Evolutionary conservation across 1,140 invertebrate genomes (phyloP).

Genomic region (Probaryconus sp.): DNA sequence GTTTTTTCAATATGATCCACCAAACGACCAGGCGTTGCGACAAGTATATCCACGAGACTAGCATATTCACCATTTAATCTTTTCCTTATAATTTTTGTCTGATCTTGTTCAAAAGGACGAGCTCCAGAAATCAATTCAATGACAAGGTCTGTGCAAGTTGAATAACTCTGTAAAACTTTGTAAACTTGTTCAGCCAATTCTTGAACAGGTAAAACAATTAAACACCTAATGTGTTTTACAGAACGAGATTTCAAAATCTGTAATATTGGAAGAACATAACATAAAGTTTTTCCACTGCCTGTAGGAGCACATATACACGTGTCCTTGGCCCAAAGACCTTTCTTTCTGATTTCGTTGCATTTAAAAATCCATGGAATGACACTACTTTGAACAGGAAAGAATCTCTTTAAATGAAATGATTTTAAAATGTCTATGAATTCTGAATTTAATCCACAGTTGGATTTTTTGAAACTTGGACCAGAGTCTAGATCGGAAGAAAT

Average conservation of each 20-base stretch:
- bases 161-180: slow-evolving; percentile 88
- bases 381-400: slow-evolving; percentile 93
- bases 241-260: slow-evolving; percentile 80
- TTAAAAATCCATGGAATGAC: slow-evolving; percentile 90
- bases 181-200: slow-evolving; percentile 94
- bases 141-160: slow-evolving; percentile 84
- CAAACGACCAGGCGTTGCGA: slow-evolving; percentile 95
- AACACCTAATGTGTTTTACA: slow-evolving; percentile 84
- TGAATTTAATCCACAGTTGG: slow-evolving; percentile 80
- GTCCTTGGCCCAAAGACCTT: slow-evolving; percentile 86
- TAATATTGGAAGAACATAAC: slow-evolving; percentile 95
- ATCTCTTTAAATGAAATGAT: slow-evolving; percentile 85
- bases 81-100: slow-evolving; percentile 84
- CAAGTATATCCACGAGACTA: slow-evolving; percentile 90
- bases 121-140: slow-evolving; percentile 87
- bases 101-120: slow-evolving; percentile 86
- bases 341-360: slow-evolving; percentile 79
- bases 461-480: slow-evolving; percentile 79
- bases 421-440: slow-evolving; percentile 83
- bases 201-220: slow-evolving; percentile 94
- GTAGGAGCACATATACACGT: slow-evolving; percentile 98
- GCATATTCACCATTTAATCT: slow-evolving; percentile 70
- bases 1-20: slow-evolving; percentile 95
- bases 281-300: slow-evolving; percentile 97
- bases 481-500: slow-evolving; percentile 85